Percentiles rank a stretch among this genome's conserved stretches.
Conservation (phyloP, 2,888 invertebrate genomes). For the Nasonia oneida region DNA sequence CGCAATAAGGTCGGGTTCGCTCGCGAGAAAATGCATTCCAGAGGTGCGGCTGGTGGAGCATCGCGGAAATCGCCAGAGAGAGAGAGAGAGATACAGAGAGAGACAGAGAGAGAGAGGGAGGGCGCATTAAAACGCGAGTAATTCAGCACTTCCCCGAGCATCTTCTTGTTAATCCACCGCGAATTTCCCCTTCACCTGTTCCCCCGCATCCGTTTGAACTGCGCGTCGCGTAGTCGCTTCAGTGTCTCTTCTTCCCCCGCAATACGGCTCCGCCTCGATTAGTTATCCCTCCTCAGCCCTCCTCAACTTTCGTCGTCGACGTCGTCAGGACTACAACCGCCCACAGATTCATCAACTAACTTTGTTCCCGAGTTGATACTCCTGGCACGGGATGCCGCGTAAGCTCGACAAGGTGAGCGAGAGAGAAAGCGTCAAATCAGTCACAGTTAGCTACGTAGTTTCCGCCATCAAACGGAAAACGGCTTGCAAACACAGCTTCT, state of each 20-base stretch:
- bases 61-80: not conserved
- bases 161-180: constrained; percentile 48
- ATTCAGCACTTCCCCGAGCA: constrained; percentile 51
- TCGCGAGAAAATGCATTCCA: not conserved
- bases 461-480: constrained; percentile 76
- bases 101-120: too few species aligned
- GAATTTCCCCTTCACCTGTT: constrained; percentile 43
- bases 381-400: constrained; percentile 68
- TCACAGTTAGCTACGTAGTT: constrained; percentile 76
- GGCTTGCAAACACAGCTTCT: constrained; percentile 72
- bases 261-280: constrained; percentile 44
- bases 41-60: not conserved
- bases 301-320: constrained; percentile 52
- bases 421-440: constrained; percentile 72
- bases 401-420: constrained; percentile 48
- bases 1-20: not conserved
- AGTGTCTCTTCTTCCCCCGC: constrained; percentile 4
- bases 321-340: constrained; percentile 61
- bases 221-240: constrained; percentile 33
- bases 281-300: constrained; percentile 53
- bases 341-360: constrained; percentile 78
- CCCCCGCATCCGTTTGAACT: constrained; percentile 56
- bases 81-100: not conserved
- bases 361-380: constrained; percentile 72
- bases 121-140: not conserved